Percentiles rank a stretch among this genome's conserved stretches.
Conservation (phyloP, 2,888 invertebrate species). For the Seira sanloemensis region DNA sequence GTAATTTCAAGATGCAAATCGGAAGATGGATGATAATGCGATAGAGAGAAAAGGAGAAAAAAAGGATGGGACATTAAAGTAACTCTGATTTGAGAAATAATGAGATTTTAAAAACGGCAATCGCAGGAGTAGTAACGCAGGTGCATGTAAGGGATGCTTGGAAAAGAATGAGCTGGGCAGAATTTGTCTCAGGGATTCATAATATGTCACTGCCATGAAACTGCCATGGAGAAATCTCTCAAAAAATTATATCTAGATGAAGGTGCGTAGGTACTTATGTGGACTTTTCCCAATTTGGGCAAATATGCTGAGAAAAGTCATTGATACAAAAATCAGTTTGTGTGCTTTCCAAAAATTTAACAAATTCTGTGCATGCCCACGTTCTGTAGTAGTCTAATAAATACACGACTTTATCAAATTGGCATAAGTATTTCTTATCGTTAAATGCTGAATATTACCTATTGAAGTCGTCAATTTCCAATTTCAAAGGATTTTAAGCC, state of each 20-base stretch:
- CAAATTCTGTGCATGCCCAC: neutral
- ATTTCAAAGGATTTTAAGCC: no score
- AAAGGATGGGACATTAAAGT: neutral
- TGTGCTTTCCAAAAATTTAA: neutral
- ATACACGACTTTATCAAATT: no score
- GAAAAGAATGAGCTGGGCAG: no score
- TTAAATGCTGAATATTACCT: no score
- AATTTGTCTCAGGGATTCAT: no score
- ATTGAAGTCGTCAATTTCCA: no score
- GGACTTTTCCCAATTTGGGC: no score
- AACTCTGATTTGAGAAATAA: neutral
- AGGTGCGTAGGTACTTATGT: neutral
- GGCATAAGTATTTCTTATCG: no score
- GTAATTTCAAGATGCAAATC: neutral
- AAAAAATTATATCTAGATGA: neutral
- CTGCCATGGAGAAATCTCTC: neutral
- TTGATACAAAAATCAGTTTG: neutral
- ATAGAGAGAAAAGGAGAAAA: no score
- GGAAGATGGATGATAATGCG: neutral
- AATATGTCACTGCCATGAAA: no score
- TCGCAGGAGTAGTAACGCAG: neutral
- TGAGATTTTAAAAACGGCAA: neutral
- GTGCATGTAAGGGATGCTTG: neutral
- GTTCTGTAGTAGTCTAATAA: no score
- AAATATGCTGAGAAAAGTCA: no score